phyloP scores from a whole-genome alignment of 1,140 invertebrate species.

The Episyrphus balteatus region DNA sequence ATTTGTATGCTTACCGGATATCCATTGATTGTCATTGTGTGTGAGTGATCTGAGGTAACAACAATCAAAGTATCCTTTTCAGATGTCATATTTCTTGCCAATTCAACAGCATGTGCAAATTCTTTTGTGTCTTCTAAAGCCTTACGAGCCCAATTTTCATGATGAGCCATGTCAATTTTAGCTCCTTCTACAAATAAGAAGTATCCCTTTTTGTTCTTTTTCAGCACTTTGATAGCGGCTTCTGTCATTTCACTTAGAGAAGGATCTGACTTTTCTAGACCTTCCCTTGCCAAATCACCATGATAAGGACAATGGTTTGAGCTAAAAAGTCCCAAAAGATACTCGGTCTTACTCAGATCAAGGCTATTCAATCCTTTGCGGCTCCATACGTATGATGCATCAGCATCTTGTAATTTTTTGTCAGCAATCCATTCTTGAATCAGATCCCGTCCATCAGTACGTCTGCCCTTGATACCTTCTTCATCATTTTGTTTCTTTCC shows the following conservation, averaged over 20 bases:
- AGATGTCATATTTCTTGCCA: slow-evolving; percentile 54
- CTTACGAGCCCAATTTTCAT: slow-evolving; percentile 63
- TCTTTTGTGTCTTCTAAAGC: slow-evolving; percentile 70
- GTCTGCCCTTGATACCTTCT: slow-evolving; percentile 50
- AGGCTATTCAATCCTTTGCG: slow-evolving; percentile 50
- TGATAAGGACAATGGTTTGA: slow-evolving; percentile 39
- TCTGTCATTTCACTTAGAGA: slow-evolving; percentile 73
- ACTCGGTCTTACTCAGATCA: slow-evolving; percentile 51
- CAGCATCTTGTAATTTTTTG: slow-evolving; percentile 41
- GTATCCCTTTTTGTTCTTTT: slow-evolving; percentile 68
- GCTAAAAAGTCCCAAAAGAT: slow-evolving; percentile 55
- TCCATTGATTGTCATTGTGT: slow-evolving; percentile 68
- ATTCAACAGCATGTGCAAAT: slow-evolving; percentile 59
- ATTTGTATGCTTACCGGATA: slow-evolving; percentile 39
- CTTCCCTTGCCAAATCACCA: slow-evolving; percentile 40
- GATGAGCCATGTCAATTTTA: slow-evolving; percentile 75
- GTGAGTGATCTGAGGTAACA: slow-evolving; percentile 72
- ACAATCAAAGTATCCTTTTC: slow-evolving; percentile 63
- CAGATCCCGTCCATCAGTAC: slow-evolving; percentile 46
- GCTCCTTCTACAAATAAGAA: slow-evolving; percentile 85
- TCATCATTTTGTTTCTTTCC: slow-evolving; percentile 49
- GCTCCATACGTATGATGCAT: slow-evolving; percentile 52
- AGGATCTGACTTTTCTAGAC: slow-evolving; percentile 41
- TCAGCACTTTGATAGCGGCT: slow-evolving; percentile 65
- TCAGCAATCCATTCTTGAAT: slow-evolving; percentile 55